Conservation (phyloP, 2,113 vertebrate genomes). For the Fukomys damarensis region DNA sequence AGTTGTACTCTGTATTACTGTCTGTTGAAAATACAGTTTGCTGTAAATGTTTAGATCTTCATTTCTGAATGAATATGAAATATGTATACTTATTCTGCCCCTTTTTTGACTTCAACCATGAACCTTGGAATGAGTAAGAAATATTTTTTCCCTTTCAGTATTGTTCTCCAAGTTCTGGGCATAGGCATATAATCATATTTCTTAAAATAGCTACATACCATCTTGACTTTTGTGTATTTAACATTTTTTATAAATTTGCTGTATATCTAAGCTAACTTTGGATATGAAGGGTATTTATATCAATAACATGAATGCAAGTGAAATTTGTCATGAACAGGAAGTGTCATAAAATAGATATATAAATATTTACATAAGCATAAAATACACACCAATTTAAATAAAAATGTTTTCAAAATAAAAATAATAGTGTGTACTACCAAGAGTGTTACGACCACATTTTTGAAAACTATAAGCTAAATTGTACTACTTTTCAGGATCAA, state of each 20-base stretch:
- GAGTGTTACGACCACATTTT: neutral
- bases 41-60: neutral
- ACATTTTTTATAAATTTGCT: neutral
- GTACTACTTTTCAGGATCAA: neutral
- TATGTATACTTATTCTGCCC: neutral
- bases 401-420: neutral
- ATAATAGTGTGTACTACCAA: neutral
- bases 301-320: neutral
- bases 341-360: neutral
- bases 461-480: neutral
- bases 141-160: neutral
- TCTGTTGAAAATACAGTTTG: neutral
- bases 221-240: neutral
- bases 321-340: neutral
- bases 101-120: neutral
- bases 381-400: neutral
- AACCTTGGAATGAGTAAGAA: neutral
- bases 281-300: neutral
- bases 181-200: neutral
- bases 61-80: neutral
- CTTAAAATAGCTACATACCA: neutral
- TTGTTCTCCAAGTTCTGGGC: neutral
- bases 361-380: neutral
- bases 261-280: neutral
- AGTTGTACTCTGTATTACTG: neutral